Evolutionary conservation across 2,113 vertebrate genomes (phyloP), one percentile per base, ranked within the genome.

Genomic region (Struthio camelus): DNA sequence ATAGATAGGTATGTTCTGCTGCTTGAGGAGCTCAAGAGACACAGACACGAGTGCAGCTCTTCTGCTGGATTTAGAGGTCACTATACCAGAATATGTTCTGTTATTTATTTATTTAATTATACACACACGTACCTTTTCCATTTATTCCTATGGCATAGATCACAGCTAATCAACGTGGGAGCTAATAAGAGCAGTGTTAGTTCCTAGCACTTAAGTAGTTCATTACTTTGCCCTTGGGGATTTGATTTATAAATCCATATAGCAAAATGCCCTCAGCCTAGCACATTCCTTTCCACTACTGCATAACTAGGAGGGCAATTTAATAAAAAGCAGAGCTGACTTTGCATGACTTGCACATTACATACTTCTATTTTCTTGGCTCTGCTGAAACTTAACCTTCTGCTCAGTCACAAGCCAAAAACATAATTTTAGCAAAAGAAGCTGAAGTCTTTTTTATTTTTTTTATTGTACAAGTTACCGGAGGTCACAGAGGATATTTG

Each of bases 271-370:
- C 95, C 91, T 91, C 96, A 96, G 93, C 82, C 95, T 50, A 95
- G 95, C 69, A 91, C 85, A 96, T 96, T 96, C 94, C 93, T 94
- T 93, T 95, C 82, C 87, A 91, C 93, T 81, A 44, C 93, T 93
- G 76, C 93, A 79, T 94, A 95, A 90, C 91, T 81, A 88, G 80
- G 76, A 97, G 82, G 85, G 91, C 91, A 90, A 91, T 88, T 93
- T 97, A 97, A 97, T 95, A 93, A 93, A 96, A 97, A 93, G 69
- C 91, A 96, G 94, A 95, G 82, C 93, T 94, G 93, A 88, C 85
- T 94, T 85, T 96, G 94, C 91, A 97, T 95, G 93, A 97, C 89
- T 97, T 95, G 87, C 91, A 95, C 85, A 94, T 96, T 87, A 93
- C 86, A 90, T 64, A 95, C 84, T 95, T 87, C 50, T 77, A 71